These are phyloP conservation scores for Diadema setosum DNA, from an alignment of 35 echinoderm and acorn worm genomes.

Conservation along the genomic window DNA sequence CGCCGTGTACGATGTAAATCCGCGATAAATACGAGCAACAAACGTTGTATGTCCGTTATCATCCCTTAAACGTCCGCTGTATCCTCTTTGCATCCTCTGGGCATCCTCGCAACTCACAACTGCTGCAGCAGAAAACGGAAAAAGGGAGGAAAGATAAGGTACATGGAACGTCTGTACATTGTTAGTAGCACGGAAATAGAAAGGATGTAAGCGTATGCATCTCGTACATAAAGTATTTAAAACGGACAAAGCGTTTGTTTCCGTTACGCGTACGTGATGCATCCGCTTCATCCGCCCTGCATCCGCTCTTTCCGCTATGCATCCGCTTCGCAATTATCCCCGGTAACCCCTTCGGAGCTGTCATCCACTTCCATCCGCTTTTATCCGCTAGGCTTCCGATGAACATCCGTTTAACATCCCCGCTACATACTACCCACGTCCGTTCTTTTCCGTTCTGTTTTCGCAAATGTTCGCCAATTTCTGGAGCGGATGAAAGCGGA, in stretches of 20 bases:
- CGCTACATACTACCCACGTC: no score
- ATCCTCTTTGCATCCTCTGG: background rate
- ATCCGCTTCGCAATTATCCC: no score
- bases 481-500: background rate
- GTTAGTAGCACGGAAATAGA: slow-evolving; percentile 14
- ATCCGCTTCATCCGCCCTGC: no score
- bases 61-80: background rate
- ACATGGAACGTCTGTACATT: background rate
- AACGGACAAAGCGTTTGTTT: no score
- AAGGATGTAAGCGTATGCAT: slow-evolving; percentile 14
- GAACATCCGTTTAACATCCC: no score
- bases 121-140: background rate
- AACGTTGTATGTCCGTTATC: background rate
- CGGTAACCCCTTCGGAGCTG: no score
- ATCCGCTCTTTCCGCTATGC: no score
- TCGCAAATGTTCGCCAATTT: no score
- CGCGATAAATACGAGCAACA: background rate
- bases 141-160: background rate
- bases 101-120: background rate
- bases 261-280: no score
- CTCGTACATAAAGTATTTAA: slow-evolving; percentile 9
- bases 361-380: no score
- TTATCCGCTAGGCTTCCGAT: no score
- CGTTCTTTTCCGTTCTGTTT: no score
- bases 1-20: background rate